Base-by-base conservation (phyloP, 2,113 vertebrate species). In the Entosphenus tridentatus region DNA sequence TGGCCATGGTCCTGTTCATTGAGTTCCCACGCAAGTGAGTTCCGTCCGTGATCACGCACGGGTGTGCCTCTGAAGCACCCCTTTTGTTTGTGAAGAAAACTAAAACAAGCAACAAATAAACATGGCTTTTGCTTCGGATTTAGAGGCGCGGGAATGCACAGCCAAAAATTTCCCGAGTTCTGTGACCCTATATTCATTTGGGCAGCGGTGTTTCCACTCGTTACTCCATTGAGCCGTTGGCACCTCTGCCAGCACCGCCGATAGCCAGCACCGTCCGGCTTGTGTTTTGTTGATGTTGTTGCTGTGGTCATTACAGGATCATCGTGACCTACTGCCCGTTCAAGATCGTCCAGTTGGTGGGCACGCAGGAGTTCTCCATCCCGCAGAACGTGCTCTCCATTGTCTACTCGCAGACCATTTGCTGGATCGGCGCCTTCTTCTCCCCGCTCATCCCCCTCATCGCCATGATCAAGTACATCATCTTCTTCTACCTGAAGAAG, bases 361-460 rank as follows among this genome's bases (percentile, higher is more conserved):
- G 83, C 1, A 78, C 82, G 1, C 86, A 84, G 78, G 85, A 88
- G 75, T 92, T 90, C 73, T 70, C 80, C 67, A 82, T 92, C 57
- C 76, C 86, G 0, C 57, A 79, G n/a, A 85, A 85, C 3, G 84
- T 92, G 11, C 78, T 92, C 17, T 81, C 79, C 8, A 77, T 89
- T 68, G 81, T 87, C 69, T 88, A 89, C 2, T 77, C 81, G 16
- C 88, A 92, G 76, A 89, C 85, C 0, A 80, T 89, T 65, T 86
- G 87, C 73, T 92, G 88, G 88, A 80, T 80, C 0, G 88, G 88
- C 9, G 81, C 83, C 56, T 78, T 90, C 16, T 92, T 87, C 79
- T 87, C 84, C 74, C 88, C 88, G 12, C 72, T 89, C 55, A 78
- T 92, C 72, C 86, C 86, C 0, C 71, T 87, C 69, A 81, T 92